Evolutionary conservation across 2,888 invertebrate genomes (phyloP).

Genomic region (Diarsia mendica): DNA sequence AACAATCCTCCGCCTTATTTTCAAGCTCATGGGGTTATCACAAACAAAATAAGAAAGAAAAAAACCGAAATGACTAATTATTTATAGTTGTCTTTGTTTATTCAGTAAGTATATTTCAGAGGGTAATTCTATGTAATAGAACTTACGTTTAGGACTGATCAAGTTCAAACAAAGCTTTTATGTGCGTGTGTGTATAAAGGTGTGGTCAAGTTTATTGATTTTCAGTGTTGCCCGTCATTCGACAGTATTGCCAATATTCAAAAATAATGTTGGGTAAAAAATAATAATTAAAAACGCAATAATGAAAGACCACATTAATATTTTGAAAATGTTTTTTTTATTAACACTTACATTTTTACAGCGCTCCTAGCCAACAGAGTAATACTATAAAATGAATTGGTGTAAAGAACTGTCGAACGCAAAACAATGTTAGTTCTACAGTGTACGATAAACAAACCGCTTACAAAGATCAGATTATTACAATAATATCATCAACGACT

Average conservation of each 20-base stretch:
- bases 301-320: conserved; percentile 85
- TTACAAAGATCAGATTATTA: conserved; percentile 85
- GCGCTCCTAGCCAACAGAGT: conserved; percentile 91
- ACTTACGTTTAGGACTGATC: background rate
- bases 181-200: background rate
- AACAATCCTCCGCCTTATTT: conserved; percentile 37
- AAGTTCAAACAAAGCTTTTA: conserved; percentile 3
- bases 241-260: background rate
- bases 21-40: background rate
- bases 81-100: background rate
- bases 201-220: conserved; percentile 18
- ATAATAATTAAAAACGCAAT: conserved; percentile 57
- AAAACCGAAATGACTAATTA: background rate
- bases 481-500: conserved; percentile 84
- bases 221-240: conserved; percentile 17
- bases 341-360: conserved; percentile 91
- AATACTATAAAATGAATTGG: conserved; percentile 89
- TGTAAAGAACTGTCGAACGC: conserved; percentile 90
- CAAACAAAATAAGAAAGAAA: conserved; percentile 16
- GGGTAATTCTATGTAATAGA: no score
- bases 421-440: conserved; percentile 89
- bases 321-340: conserved; percentile 91
- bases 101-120: no score
- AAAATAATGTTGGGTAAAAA: conserved; percentile 20
- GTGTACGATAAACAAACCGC: conserved; percentile 88